Percentiles rank a stretch among this genome's conserved stretches.
phyloP scores from a whole-genome alignment of 1,140 invertebrate species.

The Bombus terrestris region DNA sequence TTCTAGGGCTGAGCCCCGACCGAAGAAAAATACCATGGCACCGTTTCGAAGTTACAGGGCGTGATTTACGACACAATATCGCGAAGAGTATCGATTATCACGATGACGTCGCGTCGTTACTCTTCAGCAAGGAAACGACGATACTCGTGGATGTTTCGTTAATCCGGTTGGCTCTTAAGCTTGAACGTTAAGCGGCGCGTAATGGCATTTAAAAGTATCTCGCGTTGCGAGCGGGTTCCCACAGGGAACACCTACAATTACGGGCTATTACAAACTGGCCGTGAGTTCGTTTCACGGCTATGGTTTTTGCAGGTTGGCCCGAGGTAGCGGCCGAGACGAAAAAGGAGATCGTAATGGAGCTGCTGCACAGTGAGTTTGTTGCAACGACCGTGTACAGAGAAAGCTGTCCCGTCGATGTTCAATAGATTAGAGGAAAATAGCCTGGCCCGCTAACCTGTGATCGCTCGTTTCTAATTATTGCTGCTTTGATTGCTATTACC shows the following conservation, averaged over 20 bases:
- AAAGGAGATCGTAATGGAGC: constrained; percentile 12
- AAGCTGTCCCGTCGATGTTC: constrained; percentile 37
- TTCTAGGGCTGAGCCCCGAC: background rate
- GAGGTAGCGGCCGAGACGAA: background rate
- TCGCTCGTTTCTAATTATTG: constrained; percentile 45
- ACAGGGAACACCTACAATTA: constrained; percentile 38
- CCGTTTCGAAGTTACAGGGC: background rate
- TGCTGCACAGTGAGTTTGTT: background rate
- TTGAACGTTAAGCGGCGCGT: constrained; percentile 8
- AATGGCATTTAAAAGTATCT: constrained; percentile 38
- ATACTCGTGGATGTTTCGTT: background rate
- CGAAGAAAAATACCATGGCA: background rate
- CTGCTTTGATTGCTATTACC: constrained; percentile 35
- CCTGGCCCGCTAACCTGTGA: constrained; percentile 31
- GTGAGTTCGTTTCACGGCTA: constrained; percentile 3
- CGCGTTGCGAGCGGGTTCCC: constrained; percentile 4
- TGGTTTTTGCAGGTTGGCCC: constrained; percentile 4
- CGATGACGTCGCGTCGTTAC: constrained; percentile 19
- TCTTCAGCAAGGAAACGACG: background rate
- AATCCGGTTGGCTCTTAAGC: background rate
- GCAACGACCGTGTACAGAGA: constrained; percentile 22
- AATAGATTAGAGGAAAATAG: background rate
- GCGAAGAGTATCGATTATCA: constrained; percentile 38
- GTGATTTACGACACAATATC: constrained; percentile 38
- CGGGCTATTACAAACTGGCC: constrained; percentile 17